Evolutionary conservation across 2,888 invertebrate species (phyloP).

Genomic region (Macrophya alboannulata): DNA sequence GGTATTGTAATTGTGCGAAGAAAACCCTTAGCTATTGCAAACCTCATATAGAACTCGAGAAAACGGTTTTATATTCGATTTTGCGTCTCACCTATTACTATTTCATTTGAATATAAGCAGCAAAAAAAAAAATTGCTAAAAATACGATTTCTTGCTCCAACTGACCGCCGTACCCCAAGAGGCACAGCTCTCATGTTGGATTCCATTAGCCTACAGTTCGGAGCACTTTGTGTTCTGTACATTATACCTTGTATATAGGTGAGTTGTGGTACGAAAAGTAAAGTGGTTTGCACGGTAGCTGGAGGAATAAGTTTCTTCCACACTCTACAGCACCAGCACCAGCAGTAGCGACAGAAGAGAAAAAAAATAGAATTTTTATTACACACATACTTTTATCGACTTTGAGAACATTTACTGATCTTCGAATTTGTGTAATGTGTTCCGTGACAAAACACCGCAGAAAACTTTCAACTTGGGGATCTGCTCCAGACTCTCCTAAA

Average conservation of each 20-base stretch:
- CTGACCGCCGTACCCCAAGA: neutral
- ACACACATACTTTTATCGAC: neutral
- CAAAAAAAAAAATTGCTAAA: neutral
- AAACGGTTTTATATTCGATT: neutral
- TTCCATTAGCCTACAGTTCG: conserved; percentile 29
- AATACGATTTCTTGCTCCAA: neutral
- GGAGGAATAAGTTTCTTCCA: neutral
- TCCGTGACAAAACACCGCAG: too few species aligned
- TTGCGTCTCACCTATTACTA: neutral
- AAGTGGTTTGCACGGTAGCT: conserved; percentile 23
- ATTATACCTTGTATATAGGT: conserved; percentile 23
- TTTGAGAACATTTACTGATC: neutral
- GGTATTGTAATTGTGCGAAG: neutral
- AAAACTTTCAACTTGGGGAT: neutral
- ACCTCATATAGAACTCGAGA: neutral
- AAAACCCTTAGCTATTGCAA: neutral
- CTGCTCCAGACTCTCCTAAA: neutral
- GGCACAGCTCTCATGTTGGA: conserved; percentile 3
- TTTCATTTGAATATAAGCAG: neutral
- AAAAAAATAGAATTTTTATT: neutral
- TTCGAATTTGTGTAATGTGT: neutral
- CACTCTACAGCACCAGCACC: neutral
- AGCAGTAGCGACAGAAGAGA: neutral
- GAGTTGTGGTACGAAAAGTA: conserved; percentile 13
- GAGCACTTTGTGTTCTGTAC: conserved; percentile 21